These are phyloP conservation scores for Kuschelorhynchus macadamiae DNA, from an alignment of 2,888 invertebrate genomes.

Conservation along the genomic window DNA sequence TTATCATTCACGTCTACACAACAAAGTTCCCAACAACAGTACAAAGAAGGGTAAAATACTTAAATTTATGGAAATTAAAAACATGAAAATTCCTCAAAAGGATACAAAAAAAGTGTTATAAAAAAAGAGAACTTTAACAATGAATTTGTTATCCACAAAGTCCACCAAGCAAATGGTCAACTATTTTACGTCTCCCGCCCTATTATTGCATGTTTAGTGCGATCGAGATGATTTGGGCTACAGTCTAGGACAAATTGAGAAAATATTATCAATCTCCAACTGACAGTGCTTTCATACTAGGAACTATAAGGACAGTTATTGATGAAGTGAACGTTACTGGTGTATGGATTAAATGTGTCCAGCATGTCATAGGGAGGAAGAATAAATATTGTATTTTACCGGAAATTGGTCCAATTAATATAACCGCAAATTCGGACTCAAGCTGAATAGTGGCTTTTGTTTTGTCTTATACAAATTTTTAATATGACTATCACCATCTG, in stretches of 20 bases:
- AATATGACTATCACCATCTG: too few species aligned
- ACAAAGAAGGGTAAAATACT: conserved; percentile 19
- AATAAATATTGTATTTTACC: conserved; percentile 13
- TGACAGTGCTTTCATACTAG: conserved; percentile 4
- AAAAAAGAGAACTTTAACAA: conserved; percentile 21
- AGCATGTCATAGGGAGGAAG: background rate
- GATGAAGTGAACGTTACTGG: too few species aligned
- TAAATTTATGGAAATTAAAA: conserved; percentile 17
- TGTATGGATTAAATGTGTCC: too few species aligned
- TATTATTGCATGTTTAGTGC: conserved; percentile 42
- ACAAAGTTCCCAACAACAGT: conserved; percentile 30
- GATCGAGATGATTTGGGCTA: conserved; percentile 42
- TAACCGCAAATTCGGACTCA: too few species aligned
- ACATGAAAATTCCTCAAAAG: conserved; percentile 14
- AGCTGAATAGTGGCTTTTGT: too few species aligned
- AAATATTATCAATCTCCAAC: conserved; percentile 2
- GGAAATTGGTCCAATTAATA: background rate
- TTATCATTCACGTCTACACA: conserved; percentile 7
- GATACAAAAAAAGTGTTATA: background rate
- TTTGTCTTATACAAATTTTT: too few species aligned
- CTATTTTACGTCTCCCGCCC: conserved; percentile 28
- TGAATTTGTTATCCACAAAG: conserved; percentile 27
- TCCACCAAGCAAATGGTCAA: conserved; percentile 21
- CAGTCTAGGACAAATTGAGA: background rate
- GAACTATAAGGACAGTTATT: conserved; percentile 2